Base-by-base conservation (phyloP, 1,140 invertebrate species). In the Heliconius nattereri region DNA sequence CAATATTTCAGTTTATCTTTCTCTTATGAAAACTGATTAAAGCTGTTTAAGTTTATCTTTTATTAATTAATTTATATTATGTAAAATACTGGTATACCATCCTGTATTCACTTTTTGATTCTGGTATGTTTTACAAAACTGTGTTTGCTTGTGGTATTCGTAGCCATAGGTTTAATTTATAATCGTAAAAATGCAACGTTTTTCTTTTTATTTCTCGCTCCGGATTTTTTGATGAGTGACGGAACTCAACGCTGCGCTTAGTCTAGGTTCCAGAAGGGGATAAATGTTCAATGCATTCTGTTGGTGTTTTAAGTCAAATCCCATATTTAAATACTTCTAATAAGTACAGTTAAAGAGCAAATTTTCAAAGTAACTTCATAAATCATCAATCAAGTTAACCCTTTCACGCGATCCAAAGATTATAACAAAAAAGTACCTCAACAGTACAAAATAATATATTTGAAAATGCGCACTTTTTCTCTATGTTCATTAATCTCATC, bases 401-500 rank as follows among this genome's bases (percentile, higher is more conserved):
- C n/a, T 57, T 57, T 57, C n/a, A 26, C 60, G 26, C 60, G 6
- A 19, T 60, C 2, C 23, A 60, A 60, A 60, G n/a, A 45, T 45
- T 45, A 45, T 16, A 5, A 45, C 13, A 45, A 45, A 40, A 40
- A 40, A 45, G 13, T 57, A 60, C 3, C 57, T 60, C 3, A 60
- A 23, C 57, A 26, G 23, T 16, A 66, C 23, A 66, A 29, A 66
- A 66, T 23, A 57, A 57, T 60, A 60, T 9, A 66, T 16, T 0
- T 29, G 5, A 66, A 66, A 26, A 66, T 11, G 11, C 60, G 9
- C 8, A 66, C 23, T 6, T 66, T 66, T 37, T 40, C 20, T 37
- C 74, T 23, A 66, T 6, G 29, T 76, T 76, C 74, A 76, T 76
- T 76, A 66, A 76, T 76, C 45, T 76, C 45, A 60, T 76, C 74